Conservation (phyloP, 2,113 vertebrate species). For the pig (Sus scrofa) region T2T-Sscrofa CM000826.6:120820001-120820500, state of each 20-base stretch:
- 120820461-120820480: too few species aligned
- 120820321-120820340: too few species aligned
- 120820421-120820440: too few species aligned
- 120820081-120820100: slow-evolving; percentile 39
- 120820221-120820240: background rate
- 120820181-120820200: background rate
- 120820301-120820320: too few species aligned
- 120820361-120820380: too few species aligned
- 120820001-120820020: background rate
- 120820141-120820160: background rate
- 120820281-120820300: too few species aligned
- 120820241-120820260: slow-evolving; percentile 22
- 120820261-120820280: too few species aligned
- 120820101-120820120: slow-evolving; percentile 3
- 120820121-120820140: slow-evolving; percentile 13
- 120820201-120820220: background rate
- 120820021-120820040: background rate
- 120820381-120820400: too few species aligned
- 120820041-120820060: background rate
- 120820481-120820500: too few species aligned
- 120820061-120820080: background rate
- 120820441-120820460: too few species aligned
- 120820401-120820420: too few species aligned
- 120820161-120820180: slow-evolving; percentile 4
- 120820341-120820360: too few species aligned